A percentile compares a stretch with the other conserved stretches of the same genome.
phyloP scores from a whole-genome alignment of 2,797 vertebrate species.

The Sus cebifrons region DNA sequence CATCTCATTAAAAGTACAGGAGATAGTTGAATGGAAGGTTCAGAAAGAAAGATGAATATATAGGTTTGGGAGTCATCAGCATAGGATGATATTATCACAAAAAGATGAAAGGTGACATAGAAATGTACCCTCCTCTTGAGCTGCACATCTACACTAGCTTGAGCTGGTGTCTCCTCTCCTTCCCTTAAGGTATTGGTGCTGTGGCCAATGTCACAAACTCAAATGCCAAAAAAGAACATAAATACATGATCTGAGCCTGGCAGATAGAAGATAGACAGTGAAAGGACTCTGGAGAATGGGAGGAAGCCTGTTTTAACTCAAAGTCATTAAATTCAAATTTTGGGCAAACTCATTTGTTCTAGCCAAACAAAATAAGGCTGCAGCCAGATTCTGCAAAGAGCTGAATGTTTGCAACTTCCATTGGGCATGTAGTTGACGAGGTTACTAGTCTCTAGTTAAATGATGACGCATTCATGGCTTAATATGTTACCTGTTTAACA shows the following conservation, averaged over 20 bases:
- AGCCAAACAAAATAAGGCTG: background rate
- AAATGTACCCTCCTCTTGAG: background rate
- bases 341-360: background rate
- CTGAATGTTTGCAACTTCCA: background rate
- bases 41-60: background rate
- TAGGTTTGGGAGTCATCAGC: background rate
- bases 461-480: background rate
- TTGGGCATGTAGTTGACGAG: background rate
- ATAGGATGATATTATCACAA: background rate
- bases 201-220: background rate
- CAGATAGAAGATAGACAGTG: background rate
- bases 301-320: background rate
- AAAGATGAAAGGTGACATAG: background rate
- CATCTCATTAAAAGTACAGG: background rate
- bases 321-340: slow-evolving; percentile 58
- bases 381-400: slow-evolving; percentile 19
- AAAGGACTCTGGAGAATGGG: background rate
- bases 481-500: background rate
- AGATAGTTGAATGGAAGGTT: background rate
- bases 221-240: background rate
- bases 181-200: background rate
- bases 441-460: slow-evolving; percentile 32
- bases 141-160: accelerated
- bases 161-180: background rate
- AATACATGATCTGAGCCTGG: background rate